Percentiles rank a stretch among this genome's conserved stretches.
Conservation (phyloP, 2,113 vertebrate genomes). For the Centrocercus urophasianus region DNA sequence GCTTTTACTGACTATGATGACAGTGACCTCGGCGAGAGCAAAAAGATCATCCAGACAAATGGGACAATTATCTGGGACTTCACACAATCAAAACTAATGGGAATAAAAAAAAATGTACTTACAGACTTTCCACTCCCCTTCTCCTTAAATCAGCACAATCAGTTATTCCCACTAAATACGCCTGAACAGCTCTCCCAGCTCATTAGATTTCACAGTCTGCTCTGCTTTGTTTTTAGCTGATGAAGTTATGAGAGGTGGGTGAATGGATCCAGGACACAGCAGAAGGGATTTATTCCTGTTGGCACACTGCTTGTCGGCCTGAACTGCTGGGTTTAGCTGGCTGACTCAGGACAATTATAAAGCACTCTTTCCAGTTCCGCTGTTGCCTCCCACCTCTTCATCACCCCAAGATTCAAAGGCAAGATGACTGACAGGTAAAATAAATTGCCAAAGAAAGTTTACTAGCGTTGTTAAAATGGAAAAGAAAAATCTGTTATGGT, state of each 20-base stretch:
- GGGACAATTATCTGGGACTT: conserved; percentile 57
- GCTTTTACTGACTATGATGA: conserved; percentile 20
- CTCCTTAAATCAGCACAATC: conserved; percentile 56
- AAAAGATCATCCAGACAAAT: conserved; percentile 57
- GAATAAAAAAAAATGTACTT: conserved; percentile 44
- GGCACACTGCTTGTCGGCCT: conserved; percentile 40
- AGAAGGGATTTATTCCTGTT: conserved; percentile 56
- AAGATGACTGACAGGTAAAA: conserved; percentile 47
- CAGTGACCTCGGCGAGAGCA: conserved; percentile 19
- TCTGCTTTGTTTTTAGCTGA: conserved; percentile 42
- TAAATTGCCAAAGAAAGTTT: conserved; percentile 3
- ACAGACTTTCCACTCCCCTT: conserved; percentile 39
- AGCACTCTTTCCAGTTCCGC: conserved; percentile 63
- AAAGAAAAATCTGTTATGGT: conserved; percentile 4
- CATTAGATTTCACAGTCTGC: conserved; percentile 40
- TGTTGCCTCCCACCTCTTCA: conserved; percentile 63
- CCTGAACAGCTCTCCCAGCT: conserved; percentile 44
- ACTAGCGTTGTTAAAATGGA: not conserved
- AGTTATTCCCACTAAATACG: not conserved
- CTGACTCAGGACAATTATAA: conserved; percentile 69
- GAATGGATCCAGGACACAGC: conserved; percentile 57
- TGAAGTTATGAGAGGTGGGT: conserved; percentile 51
- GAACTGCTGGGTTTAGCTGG: conserved; percentile 59
- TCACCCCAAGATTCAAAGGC: conserved; percentile 42
- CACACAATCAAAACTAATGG: conserved; percentile 56